Percentiles rank a stretch among this genome's conserved stretches.
Evolutionary conservation across 2,888 invertebrate genomes (phyloP).

Genomic region (Teleiodes luculella): DNA sequence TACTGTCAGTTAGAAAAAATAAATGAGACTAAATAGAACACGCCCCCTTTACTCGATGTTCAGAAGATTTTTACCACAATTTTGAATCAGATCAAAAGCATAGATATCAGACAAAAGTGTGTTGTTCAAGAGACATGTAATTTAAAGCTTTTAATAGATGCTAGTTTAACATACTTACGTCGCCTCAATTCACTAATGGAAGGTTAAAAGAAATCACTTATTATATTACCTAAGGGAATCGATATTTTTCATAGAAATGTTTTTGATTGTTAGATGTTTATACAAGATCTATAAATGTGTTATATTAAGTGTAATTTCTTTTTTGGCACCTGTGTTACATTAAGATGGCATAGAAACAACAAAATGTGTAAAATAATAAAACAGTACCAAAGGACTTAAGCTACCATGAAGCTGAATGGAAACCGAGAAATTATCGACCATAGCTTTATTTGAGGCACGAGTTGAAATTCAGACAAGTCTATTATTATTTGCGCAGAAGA

Average conservation of each 20-base stretch:
- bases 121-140: not conserved
- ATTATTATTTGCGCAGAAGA: too few relatives aligned
- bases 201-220: slow-evolving; percentile 24
- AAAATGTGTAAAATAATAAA: too few relatives aligned
- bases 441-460: too few relatives aligned
- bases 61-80: too few relatives aligned
- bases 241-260: slow-evolving; percentile 56
- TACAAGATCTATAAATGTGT: slow-evolving; percentile 43
- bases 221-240: slow-evolving; percentile 37
- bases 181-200: slow-evolving; percentile 24
- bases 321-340: not conserved
- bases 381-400: too few relatives aligned
- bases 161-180: not conserved
- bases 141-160: not conserved
- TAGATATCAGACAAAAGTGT: not conserved
- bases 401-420: too few relatives aligned
- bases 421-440: too few relatives aligned
- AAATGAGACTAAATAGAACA: too few relatives aligned
- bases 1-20: too few relatives aligned
- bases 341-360: not conserved
- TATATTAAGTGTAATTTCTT: slow-evolving; percentile 13
- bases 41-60: too few relatives aligned
- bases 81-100: too few relatives aligned
- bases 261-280: slow-evolving; percentile 46
- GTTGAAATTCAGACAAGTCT: too few relatives aligned